Evolutionary conservation across 2,113 vertebrate species (phyloP).

Genomic region (Sphyrna mokarran): DNA sequence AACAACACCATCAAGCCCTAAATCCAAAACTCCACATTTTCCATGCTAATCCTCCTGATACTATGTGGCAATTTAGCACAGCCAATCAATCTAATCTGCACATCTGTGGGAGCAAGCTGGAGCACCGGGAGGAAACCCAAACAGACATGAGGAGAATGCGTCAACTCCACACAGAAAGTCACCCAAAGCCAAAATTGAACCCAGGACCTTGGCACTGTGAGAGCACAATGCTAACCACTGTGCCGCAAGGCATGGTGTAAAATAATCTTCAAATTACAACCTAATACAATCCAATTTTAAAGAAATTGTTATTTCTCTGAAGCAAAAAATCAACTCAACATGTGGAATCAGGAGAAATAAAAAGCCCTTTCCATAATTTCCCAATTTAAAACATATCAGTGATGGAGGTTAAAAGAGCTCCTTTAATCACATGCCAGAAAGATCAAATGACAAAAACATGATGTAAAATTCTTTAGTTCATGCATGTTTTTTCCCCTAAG

Average conservation of each 20-base stretch:
- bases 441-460: constrained; percentile 28
- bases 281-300: background rate
- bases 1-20: too few species aligned
- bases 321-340: constrained; percentile 3
- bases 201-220: too few species aligned
- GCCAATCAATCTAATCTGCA: too few species aligned
- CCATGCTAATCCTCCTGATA: too few species aligned
- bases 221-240: too few species aligned
- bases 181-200: too few species aligned
- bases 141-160: too few species aligned
- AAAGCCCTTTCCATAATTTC: background rate
- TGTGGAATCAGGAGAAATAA: background rate
- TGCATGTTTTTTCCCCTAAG: background rate
- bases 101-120: too few species aligned
- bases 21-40: too few species aligned
- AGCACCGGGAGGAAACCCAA: too few species aligned
- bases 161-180: too few species aligned
- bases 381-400: background rate
- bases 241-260: background rate
- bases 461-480: constrained; percentile 14
- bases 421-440: constrained; percentile 32
- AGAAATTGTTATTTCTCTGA: background rate
- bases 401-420: constrained; percentile 16
- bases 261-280: background rate
- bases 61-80: too few species aligned